Conservation (phyloP, 2,113 vertebrate species). For the Picathartes gymnocephalus region DNA sequence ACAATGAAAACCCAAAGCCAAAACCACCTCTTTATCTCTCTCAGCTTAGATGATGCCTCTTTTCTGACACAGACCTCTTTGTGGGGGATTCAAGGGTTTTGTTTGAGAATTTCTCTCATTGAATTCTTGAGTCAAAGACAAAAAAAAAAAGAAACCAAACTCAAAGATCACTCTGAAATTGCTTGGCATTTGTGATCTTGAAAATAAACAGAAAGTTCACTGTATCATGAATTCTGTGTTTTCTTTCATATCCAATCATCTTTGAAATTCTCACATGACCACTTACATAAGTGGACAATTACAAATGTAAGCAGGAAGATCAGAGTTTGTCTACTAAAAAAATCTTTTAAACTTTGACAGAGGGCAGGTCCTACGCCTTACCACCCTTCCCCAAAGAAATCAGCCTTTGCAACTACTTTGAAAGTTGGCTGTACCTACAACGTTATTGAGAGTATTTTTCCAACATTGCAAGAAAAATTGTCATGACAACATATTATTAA, state of each 20-base stretch:
- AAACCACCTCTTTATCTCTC: not conserved
- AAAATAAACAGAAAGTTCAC: not conserved
- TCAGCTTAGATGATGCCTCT: not conserved
- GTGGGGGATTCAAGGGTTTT: not conserved
- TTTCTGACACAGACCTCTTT: not conserved
- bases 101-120: not conserved
- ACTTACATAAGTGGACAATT: not conserved
- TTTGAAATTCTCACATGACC: not conserved
- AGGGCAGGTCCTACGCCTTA: not conserved
- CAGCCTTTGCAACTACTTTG: not conserved
- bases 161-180: not conserved
- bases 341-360: not conserved
- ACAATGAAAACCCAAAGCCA: not conserved
- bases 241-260: not conserved
- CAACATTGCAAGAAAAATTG: constrained; percentile 39
- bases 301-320: not conserved
- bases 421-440: constrained; percentile 4
- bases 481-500: constrained; percentile 68
- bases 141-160: not conserved
- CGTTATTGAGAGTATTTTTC: constrained; percentile 22
- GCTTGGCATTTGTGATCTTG: not conserved
- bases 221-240: not conserved
- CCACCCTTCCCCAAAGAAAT: not conserved
- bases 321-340: not conserved
- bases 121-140: not conserved